Percentiles rank a stretch among this genome's conserved stretches.
These are phyloP conservation scores for Paralvinella palmiformis DNA, from an alignment of 1,140 invertebrate species.

Conservation along the genomic window DNA sequence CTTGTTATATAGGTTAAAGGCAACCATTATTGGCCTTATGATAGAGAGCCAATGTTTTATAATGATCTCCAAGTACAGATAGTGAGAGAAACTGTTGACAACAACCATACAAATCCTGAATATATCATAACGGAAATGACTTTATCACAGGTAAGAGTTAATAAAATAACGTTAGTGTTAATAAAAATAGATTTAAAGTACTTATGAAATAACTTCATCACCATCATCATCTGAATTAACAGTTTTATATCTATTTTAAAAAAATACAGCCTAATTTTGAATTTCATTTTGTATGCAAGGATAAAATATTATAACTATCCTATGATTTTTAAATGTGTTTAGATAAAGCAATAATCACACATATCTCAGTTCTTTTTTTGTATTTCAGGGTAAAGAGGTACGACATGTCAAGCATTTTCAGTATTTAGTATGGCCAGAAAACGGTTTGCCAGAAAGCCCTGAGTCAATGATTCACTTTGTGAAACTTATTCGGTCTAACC, in stretches of 20 bases:
- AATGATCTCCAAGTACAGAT: slow-evolving; percentile 43
- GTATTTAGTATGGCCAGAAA: slow-evolving; percentile 98
- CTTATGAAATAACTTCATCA: not conserved
- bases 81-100: slow-evolving; percentile 70
- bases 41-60: slow-evolving; percentile 12
- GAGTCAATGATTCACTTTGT: slow-evolving; percentile 79
- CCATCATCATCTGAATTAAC: not conserved
- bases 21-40: slow-evolving; percentile 16
- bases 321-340: not conserved
- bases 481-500: slow-evolving; percentile 61
- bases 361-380: not conserved
- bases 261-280: not conserved
- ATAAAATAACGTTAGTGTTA: not conserved
- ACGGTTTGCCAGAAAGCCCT: slow-evolving; percentile 88
- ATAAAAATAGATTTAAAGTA: not conserved
- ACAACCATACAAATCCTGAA: slow-evolving; percentile 91
- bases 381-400: not conserved
- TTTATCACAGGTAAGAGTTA: not conserved
- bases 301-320: not conserved
- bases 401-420: slow-evolving; percentile 60
- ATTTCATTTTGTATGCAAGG: not conserved
- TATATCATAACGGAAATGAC: slow-evolving; percentile 54
- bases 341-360: not conserved
- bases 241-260: not conserved
- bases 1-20: slow-evolving; percentile 12